Percentiles rank a stretch among this genome's conserved stretches.
phyloP scores from a whole-genome alignment of 2,888 invertebrate species.

The Archips xylosteana region DNA sequence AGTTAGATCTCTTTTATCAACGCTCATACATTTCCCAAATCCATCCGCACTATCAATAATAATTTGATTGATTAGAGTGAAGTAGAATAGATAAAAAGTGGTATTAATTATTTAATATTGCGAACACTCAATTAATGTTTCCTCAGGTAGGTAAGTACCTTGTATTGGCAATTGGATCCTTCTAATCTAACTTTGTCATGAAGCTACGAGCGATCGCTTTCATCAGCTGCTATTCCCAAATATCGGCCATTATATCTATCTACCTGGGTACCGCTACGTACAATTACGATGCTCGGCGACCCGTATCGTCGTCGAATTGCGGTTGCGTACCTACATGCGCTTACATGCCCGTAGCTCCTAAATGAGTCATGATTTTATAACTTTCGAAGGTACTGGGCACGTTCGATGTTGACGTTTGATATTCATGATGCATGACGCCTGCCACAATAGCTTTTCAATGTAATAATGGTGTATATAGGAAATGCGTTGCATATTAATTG shows the following conservation, averaged over 20 bases:
- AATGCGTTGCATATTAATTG: neutral
- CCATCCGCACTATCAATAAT: too few species aligned
- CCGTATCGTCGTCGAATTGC: slow-evolving; percentile 30
- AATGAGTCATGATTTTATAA: neutral
- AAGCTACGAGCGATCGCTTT: neutral
- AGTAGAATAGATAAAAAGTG: too few species aligned
- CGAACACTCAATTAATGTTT: neutral
- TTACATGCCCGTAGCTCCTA: neutral
- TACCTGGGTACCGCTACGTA: slow-evolving; percentile 12
- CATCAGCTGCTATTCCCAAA: neutral
- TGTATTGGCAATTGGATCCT: neutral
- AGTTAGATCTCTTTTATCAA: too few species aligned
- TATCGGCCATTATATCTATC: neutral
- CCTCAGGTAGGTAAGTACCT: neutral
- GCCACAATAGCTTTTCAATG: slow-evolving; percentile 7
- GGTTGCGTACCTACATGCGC: slow-evolving; percentile 16
- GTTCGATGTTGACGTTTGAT: neutral
- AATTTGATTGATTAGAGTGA: too few species aligned
- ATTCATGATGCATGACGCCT: slow-evolving; percentile 11
- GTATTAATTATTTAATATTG: neutral
- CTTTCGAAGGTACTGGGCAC: neutral
- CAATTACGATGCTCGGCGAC: slow-evolving; percentile 30
- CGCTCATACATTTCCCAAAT: too few species aligned
- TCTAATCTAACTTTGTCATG: neutral
- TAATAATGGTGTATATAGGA: neutral